Evolutionary conservation across 2,888 invertebrate species (phyloP), one percentile per base, ranked within the genome.

Genomic region (Tiphia femorata): DNA sequence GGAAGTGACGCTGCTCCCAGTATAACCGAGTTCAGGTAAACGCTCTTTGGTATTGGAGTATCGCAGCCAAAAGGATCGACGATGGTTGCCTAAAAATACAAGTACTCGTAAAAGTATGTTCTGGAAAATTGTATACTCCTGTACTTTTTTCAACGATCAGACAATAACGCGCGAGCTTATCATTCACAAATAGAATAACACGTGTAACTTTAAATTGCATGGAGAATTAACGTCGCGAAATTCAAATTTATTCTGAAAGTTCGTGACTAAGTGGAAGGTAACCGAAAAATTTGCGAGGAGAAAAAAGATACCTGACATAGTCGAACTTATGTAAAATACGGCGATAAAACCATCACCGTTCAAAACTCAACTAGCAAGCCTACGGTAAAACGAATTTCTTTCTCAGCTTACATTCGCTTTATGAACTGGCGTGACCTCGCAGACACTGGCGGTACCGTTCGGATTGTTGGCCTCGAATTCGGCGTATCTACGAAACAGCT

Each of bases 1-100:
- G 93, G 92, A 51, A 93, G 89, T 73, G 92, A 92, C 19, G 92
- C 91, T 20, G 92, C 84, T 41, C 92, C 92, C 70, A 93, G 89
- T 52, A 92, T 91, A 58, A 93, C 84, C 0, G 92, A 92, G 78
- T 93, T 91, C 71, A 89, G 84, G 79, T 89, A 93, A 4, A 93
- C 93, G 44, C 87, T 88, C 56, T 86, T 84, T 37, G 90, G 88
- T 54, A 92, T 88, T 43, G 86, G 88, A 72, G 88, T 88, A 30
- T 86, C 85, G 77, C 91, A 91, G 66, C 86, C 88, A 77, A 85
- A 87, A 62, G 86, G 86, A 52, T 86, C 85, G 3, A 54, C 60
- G 3, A 6, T 14, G 8, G 16, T 12, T 21, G 20, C 10, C 40
- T 40, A 20, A 29, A 23, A 17, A 20, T 3, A 10, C 42, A 33